A percentile compares a stretch with the other conserved stretches of the same genome.
phyloP scores from a whole-genome alignment of 2,113 vertebrate genomes.

The Empidonax alnorum region DNA sequence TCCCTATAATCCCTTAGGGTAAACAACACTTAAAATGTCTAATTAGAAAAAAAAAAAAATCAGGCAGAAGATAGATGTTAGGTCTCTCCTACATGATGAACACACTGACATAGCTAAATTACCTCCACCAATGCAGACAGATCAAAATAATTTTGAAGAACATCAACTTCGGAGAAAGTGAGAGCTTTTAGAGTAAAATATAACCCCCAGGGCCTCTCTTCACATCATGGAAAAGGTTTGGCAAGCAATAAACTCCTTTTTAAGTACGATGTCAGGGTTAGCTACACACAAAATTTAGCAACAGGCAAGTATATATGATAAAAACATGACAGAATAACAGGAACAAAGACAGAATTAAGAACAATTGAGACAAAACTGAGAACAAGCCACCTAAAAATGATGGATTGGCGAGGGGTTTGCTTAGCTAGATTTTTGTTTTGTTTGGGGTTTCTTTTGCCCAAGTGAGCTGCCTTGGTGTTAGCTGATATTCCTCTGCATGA shows the following conservation, averaged over 20 bases:
- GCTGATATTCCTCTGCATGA: not conserved
- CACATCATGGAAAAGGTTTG: not conserved
- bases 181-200: not conserved
- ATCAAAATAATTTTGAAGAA: not conserved
- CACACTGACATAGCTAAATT: not conserved
- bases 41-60: not conserved
- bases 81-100: not conserved
- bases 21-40: not conserved
- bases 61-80: not conserved
- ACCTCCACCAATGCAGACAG: not conserved
- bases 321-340: not conserved
- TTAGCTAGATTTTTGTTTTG: not conserved
- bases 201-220: not conserved
- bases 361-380: not conserved
- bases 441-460: not conserved
- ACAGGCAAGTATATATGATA: not conserved
- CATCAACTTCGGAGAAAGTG: not conserved
- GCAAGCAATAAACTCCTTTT: not conserved
- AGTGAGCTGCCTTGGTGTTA: not conserved
- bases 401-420: accelerated
- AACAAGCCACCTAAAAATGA: not conserved
- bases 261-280: not conserved
- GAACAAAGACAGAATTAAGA: not conserved
- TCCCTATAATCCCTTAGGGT: not conserved
- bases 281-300: not conserved